These are phyloP conservation scores for Salvelinus namaycush DNA, from an alignment of 2,113 vertebrate species.

Conservation along the genomic window DNA sequence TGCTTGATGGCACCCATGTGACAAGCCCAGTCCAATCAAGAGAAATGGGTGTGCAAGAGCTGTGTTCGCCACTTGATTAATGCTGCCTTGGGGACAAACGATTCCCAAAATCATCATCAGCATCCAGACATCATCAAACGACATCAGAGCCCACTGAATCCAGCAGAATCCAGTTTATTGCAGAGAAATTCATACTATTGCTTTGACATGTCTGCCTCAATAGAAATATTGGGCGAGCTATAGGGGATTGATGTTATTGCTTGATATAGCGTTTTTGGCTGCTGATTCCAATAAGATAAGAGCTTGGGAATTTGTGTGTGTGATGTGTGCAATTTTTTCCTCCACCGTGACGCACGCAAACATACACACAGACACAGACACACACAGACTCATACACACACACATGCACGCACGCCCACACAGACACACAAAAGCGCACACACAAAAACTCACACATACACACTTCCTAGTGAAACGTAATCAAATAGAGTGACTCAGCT, in stretches of 20 bases:
- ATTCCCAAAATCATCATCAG: constrained; percentile 22
- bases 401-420: neutral
- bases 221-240: constrained; percentile 57
- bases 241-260: constrained; percentile 55
- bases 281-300: constrained; percentile 64
- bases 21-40: neutral
- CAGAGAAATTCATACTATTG: constrained; percentile 18
- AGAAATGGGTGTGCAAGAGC: constrained; percentile 4
- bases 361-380: constrained; percentile 12
- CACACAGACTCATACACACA: constrained; percentile 2
- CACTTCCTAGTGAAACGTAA: constrained; percentile 55
- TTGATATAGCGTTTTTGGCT: constrained; percentile 43
- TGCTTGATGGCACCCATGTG: neutral
- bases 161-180: neutral
- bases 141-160: constrained; percentile 16
- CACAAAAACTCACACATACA: constrained; percentile 16
- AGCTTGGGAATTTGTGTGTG: constrained; percentile 46
- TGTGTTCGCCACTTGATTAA: constrained; percentile 18
- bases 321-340: constrained; percentile 43
- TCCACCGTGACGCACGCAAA: neutral
- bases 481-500: constrained; percentile 64
- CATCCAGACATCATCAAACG: constrained; percentile 31
- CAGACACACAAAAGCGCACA: constrained; percentile 7
- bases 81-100: neutral
- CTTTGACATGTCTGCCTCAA: constrained; percentile 56